Evolutionary conservation across 2,113 vertebrate genomes (phyloP).

Genomic region (Xenopus tropicalis): DNA sequence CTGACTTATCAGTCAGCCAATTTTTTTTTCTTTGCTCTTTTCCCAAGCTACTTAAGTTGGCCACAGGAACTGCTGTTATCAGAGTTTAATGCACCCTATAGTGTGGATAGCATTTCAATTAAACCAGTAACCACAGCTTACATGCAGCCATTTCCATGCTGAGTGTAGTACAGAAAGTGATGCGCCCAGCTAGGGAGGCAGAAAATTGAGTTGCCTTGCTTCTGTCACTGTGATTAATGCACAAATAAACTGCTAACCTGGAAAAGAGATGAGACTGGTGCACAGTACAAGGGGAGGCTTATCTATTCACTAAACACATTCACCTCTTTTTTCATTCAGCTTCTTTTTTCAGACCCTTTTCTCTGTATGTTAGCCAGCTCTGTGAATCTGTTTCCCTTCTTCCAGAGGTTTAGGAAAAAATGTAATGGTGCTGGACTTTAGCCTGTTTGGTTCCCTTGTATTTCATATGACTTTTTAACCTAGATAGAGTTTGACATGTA

Average conservation of each 20-base stretch:
- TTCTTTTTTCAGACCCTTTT: neutral
- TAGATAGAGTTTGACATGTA: too few relatives aligned
- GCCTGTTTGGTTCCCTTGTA: neutral
- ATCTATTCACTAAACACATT: conserved; percentile 11
- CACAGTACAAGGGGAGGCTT: conserved; percentile 57
- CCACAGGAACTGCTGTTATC: conserved; percentile 99
- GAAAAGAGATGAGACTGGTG: conserved; percentile 70
- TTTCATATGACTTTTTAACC: too few relatives aligned
- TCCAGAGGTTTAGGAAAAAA: too few relatives aligned
- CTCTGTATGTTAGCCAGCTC: too few relatives aligned
- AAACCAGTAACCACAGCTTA: conserved; percentile 99
- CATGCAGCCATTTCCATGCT: conserved; percentile 96
- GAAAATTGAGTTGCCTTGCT: conserved; percentile 99
- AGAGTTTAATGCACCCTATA: conserved; percentile 99
- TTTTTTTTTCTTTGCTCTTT: conserved; percentile 63
- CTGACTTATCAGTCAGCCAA: conserved; percentile 96
- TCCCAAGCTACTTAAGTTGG: conserved; percentile 99
- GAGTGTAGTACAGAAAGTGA: conserved; percentile 87
- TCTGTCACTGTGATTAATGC: conserved; percentile 99
- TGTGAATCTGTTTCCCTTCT: too few relatives aligned
- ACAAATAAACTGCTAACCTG: conserved; percentile 94
- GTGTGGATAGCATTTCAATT: conserved; percentile 99
- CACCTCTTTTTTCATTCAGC: conserved; percentile 6
- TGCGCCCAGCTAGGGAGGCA: conserved; percentile 98
- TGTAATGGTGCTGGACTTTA: neutral